Evolutionary conservation across 2,113 vertebrate genomes (phyloP), one percentile per base, ranked within the genome.

Genomic region (rabbit (Oryctolagus cuniculus)): DNA sequence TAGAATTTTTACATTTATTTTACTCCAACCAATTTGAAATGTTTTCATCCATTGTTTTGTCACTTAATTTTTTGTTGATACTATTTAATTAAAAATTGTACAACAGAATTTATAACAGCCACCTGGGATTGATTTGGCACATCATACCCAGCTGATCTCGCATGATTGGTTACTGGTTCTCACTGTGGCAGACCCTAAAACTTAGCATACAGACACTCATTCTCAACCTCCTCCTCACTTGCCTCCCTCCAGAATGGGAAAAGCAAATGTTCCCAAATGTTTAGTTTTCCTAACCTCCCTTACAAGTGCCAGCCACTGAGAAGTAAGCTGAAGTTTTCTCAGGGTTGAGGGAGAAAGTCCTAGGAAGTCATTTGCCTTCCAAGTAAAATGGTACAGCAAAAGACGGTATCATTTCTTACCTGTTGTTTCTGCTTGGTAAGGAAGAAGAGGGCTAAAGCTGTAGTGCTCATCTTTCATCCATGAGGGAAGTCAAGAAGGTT

Each of bases 321-420:
- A 96, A 83, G 36, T 83, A 29, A 94, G 8, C 10, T 86, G n/a
- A 61, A 85, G 31, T 75, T 91, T 58, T 77, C 58, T 70, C 38
- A 92, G 29, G 5, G 3, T 5, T 80, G 61, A 91, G 31, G 44
- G n/a, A 44, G 38, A 12, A 85, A 70, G 24, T 86, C 89, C 31
- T 58, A 58, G 61, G 79, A 91, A 88, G 55, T 3, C 21, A 49
- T 38, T 72, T 90, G 63, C 73, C 72, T 89, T 93, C 72, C 22
- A 70, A 38, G 72, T 86, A 36, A 88, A 73, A 84, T 21, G 27
- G 27, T 29, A 90, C 36, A 79, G 21, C 61, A 38, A 12, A 51
- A 66, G 64, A 38, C 81, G n/a, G 21, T 75, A 44, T 61, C 64
- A 64, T 80, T 69, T 81, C 67, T 89, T 53, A 24, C 15, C 53